Evolutionary conservation across 1,140 invertebrate species (phyloP).

Genomic region (Gryon sp.): DNA sequence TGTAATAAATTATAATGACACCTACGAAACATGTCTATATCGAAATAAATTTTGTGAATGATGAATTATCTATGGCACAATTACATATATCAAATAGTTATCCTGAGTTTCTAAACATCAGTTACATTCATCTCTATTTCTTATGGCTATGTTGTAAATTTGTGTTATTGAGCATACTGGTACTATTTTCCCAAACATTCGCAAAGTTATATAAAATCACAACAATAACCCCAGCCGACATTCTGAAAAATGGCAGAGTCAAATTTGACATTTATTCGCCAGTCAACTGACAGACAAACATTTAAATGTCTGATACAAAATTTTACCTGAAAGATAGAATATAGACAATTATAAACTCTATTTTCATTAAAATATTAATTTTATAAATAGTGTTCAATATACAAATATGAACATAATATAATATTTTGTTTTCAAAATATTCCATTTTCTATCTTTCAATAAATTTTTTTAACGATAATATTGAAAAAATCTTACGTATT

Average conservation of each 20-base stretch:
- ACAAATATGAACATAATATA: too few species aligned
- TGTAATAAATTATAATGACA: too few species aligned
- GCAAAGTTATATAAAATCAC: constrained; percentile 10
- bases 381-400: too few species aligned
- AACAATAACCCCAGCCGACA: constrained; percentile 2
- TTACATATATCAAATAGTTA: constrained; percentile 65
- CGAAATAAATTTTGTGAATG: too few species aligned
- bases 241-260: constrained; percentile 19
- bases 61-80: constrained; percentile 53
- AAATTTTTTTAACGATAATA: too few species aligned
- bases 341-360: too few species aligned
- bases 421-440: too few species aligned
- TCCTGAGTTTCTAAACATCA: constrained; percentile 64
- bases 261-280: neutral
- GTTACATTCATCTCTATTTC: constrained; percentile 13
- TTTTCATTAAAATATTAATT: too few species aligned
- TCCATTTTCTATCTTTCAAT: too few species aligned
- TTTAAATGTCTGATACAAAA: too few species aligned
- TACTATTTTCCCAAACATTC: constrained; percentile 14
- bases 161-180: constrained; percentile 26
- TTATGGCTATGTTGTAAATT: constrained; percentile 15
- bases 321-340: too few species aligned
- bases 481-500: constrained; percentile 33
- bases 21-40: too few species aligned
- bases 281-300: neutral